Evolutionary conservation across 2,797 vertebrate species (phyloP).

Genomic region (Somateria mollissima): DNA sequence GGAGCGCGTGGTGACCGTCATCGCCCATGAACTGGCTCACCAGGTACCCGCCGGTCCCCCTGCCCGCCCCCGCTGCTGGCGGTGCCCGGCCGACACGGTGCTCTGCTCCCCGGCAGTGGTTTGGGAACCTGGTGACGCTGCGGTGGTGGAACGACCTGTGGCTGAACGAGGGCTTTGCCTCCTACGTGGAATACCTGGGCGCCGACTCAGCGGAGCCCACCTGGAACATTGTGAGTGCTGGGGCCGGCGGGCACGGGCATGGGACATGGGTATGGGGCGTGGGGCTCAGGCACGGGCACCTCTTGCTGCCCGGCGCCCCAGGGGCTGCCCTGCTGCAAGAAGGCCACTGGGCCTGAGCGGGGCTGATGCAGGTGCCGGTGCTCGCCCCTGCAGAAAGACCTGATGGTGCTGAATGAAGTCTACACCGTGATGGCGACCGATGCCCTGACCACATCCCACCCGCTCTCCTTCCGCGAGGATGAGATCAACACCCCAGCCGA

Average conservation of each 20-base stretch:
- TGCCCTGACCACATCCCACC: conserved; percentile 88
- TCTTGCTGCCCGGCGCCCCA: accelerated
- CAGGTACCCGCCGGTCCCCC: conserved; percentile 77
- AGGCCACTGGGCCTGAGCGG: accelerated
- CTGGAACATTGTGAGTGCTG: conserved; percentile 86
- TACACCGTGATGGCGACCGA: conserved; percentile 87
- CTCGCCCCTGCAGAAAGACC: conserved; percentile 83
- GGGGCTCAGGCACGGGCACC: accelerated
- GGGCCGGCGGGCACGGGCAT: not conserved
- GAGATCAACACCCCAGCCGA: conserved; percentile 86
- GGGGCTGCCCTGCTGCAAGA: accelerated
- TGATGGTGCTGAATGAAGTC: conserved; percentile 85
- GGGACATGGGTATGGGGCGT: not conserved
- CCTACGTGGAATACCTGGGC: conserved; percentile 90
- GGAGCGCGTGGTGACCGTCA: conserved; percentile 83
- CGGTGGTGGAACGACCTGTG: conserved; percentile 96
- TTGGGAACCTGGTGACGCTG: conserved; percentile 94
- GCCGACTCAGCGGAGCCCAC: conserved; percentile 78
- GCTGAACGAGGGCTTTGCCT: conserved; percentile 95
- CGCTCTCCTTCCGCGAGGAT: conserved; percentile 82
- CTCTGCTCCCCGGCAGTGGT: conserved; percentile 83
- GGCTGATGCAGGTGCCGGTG: not conserved
- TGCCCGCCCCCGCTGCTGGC: accelerated
- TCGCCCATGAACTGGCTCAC: conserved; percentile 91
- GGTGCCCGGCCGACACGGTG: accelerated